Base-by-base conservation (phyloP, 2,113 vertebrate genomes). In the Malurus cyaneus region DNA sequence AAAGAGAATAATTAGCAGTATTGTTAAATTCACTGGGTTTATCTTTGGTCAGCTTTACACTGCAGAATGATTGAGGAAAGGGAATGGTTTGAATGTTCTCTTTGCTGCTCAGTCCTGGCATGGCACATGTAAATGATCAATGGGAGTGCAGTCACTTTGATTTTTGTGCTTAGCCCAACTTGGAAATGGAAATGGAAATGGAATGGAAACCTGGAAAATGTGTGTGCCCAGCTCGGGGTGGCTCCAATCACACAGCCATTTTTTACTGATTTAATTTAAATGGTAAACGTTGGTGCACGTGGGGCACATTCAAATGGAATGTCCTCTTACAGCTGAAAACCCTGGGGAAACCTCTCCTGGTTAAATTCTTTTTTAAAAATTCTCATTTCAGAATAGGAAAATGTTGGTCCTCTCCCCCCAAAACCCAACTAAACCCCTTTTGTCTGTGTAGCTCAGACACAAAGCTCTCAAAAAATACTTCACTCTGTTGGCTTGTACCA, bases 11-110 rank as follows among this genome's bases (percentile, higher is more conserved):
- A 88, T 95, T 92, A 94, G 66, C 60, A 60, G 78, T 18, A 15
- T 57, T 95, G 81, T 97, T 86, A 77, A 93, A 91, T 91, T 89
- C 94, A 83, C 93, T 62, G 49, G 57, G 69, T 91, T 92, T 97
- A 36, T 91, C 87, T 94, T 32, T 94, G 71, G 92, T 77, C 91
- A 64, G 34, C 79, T 92, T 73, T 80, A 9, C 8, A 36, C 79
- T 80, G 49, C 81, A 50, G 46, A 67, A 11, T 31, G 69, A 56
- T 1, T 81, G 34, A 49, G 56, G 84, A 83, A 54, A 25, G 18
- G 61, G 25, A 61, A 23, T 4, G 31, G 13, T 28, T 72, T 14
- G 10, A 46, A n/a, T 56, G 34, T 60, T 88, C 93, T 52, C 36
- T 41, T 31, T 83, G n/a, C 71, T 71, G 28, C 34, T 89, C 53